A percentile compares a stretch with the other conserved stretches of the same genome.
These are phyloP conservation scores for Pollachius pollachius DNA, from an alignment of 2,113 vertebrate genomes.

Conservation along the genomic window DNA sequence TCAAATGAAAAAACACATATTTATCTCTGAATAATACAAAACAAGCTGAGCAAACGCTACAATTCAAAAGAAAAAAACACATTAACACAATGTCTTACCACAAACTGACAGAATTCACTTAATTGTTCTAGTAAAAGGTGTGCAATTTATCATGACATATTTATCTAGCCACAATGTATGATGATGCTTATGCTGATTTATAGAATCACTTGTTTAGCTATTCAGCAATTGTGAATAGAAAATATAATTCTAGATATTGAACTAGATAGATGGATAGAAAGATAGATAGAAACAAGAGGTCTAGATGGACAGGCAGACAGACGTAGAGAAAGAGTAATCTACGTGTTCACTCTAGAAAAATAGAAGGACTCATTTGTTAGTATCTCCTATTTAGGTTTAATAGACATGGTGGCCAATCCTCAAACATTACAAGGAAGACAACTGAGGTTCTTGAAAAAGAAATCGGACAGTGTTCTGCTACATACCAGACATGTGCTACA, in stretches of 20 bases:
- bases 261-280: background rate
- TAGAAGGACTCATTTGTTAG: background rate
- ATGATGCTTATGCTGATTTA: no score
- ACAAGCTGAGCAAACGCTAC: no score
- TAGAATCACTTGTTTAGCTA: no score
- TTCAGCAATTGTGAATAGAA: no score
- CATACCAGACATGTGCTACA: constrained; percentile 57
- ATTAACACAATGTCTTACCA: no score
- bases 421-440: constrained; percentile 12
- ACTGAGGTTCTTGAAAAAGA: background rate
- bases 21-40: no score
- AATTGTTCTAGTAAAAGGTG: no score
- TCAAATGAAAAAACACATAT: no score
- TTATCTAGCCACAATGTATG: no score
- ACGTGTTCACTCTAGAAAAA: background rate
- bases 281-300: background rate
- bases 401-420: background rate
- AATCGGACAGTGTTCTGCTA: constrained; percentile 46
- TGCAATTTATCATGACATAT: no score
- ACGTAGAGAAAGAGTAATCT: background rate
- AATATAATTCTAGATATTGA: background rate
- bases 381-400: background rate
- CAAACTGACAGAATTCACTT: no score
- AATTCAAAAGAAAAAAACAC: no score
- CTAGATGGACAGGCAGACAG: background rate